Evolutionary conservation across 2,113 vertebrate genomes (phyloP).

Genomic region (Paradoxurus hermaphroditus): DNA sequence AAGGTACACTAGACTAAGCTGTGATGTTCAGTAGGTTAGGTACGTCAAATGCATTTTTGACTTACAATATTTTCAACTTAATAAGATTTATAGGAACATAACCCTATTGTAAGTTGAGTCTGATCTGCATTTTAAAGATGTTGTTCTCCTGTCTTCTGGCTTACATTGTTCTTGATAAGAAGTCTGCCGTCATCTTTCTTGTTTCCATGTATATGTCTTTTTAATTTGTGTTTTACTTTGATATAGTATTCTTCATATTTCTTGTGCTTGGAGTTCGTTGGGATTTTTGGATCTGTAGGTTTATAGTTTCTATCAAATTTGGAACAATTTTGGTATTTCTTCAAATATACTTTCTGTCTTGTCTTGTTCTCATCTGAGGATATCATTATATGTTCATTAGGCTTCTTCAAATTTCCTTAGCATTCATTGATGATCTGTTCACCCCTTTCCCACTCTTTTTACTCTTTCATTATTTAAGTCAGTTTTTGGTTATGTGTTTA

Average conservation of each 20-base stretch:
- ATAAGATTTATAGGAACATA: neutral
- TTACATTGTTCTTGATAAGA: neutral
- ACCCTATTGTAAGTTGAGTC: neutral
- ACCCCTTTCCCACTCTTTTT: neutral
- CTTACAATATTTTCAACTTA: neutral
- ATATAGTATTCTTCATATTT: neutral
- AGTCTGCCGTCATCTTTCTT: neutral
- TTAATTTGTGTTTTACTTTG: neutral
- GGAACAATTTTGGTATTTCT: neutral
- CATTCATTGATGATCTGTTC: neutral
- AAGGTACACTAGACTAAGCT: neutral
- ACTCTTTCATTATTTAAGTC: neutral
- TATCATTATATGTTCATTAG: neutral
- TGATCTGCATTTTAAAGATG: neutral
- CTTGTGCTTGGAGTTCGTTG: neutral
- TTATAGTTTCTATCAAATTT: neutral
- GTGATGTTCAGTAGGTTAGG: neutral
- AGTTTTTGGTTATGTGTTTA: neutral
- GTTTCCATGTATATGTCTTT: neutral
- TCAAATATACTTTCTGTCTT: neutral
- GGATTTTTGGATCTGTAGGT: neutral
- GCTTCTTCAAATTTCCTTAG: neutral
- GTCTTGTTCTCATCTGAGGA: neutral
- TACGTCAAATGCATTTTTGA: neutral
- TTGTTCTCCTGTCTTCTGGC: neutral